Conservation (phyloP, 2,113 vertebrate genomes). For the Circaetus cinerascens region DNA sequence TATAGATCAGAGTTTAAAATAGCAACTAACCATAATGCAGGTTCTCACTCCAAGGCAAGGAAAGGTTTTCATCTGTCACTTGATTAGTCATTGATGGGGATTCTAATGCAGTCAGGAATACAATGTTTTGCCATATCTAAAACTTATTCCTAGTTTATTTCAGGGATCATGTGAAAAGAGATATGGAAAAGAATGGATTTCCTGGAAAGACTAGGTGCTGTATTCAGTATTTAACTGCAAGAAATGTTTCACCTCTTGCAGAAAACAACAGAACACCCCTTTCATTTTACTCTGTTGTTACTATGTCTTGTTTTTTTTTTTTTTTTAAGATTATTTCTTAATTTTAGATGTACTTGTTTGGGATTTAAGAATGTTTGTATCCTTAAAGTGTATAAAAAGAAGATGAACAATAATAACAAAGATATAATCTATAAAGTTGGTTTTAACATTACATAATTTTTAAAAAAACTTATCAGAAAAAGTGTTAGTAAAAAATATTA, state of each 20-base stretch:
- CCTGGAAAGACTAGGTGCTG: not conserved
- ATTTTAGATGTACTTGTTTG: not conserved
- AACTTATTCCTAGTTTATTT: not conserved
- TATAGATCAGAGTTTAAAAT: not conserved
- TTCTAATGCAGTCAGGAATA: not conserved
- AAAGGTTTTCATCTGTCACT: not conserved
- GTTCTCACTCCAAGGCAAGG: not conserved
- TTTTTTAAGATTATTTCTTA: not conserved
- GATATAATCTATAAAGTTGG: not conserved
- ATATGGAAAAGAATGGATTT: not conserved
- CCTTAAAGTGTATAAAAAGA: not conserved
- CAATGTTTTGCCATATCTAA: not conserved
- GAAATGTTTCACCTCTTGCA: not conserved
- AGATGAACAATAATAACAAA: not conserved
- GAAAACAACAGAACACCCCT: not conserved
- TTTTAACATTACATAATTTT: not conserved
- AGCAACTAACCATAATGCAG: not conserved
- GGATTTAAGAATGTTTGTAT: not conserved
- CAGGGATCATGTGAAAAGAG: not conserved
- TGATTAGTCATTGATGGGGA: not conserved
- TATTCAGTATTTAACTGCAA: not conserved
- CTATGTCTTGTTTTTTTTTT: not conserved
- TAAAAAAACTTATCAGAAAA: not conserved
- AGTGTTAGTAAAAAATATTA: not conserved
- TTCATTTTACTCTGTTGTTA: not conserved